Conservation (phyloP, 2,113 vertebrate genomes). For the Ceyx margarethae region DNA sequence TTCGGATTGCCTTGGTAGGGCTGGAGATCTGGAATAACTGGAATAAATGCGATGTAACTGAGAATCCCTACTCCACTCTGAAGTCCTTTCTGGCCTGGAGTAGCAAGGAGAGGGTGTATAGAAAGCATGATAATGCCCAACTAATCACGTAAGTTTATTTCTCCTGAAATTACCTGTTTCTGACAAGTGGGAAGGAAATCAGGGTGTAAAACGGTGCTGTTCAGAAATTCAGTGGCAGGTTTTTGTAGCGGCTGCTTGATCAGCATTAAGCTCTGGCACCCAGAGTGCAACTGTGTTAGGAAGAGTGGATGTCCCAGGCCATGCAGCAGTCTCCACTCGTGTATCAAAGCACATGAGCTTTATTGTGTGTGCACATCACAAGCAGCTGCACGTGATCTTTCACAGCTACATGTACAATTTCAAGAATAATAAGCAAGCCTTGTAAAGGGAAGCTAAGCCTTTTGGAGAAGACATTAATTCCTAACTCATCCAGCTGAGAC, state of each 20-base stretch:
- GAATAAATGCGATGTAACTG: slow-evolving; percentile 82
- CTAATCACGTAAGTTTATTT: slow-evolving; percentile 86
- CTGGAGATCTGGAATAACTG: slow-evolving; percentile 90
- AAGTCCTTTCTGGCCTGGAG: slow-evolving; percentile 92
- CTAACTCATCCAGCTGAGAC: neutral
- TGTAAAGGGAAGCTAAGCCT: neutral
- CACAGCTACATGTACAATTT: neutral
- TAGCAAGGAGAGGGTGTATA: slow-evolving; percentile 80
- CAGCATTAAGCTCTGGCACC: neutral
- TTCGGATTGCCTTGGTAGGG: slow-evolving; percentile 91
- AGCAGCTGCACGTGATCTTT: neutral
- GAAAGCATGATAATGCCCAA: slow-evolving; percentile 95
- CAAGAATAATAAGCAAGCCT: neutral
- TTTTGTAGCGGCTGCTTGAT: neutral
- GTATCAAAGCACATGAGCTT: neutral
- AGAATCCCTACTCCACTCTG: slow-evolving; percentile 91
- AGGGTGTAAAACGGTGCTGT: no score
- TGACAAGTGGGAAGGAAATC: neutral
- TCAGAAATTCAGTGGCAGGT: neutral
- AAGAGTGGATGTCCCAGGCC: neutral
- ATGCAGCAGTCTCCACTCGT: neutral
- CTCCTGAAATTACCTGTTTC: neutral
- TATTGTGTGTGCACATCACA: neutral
- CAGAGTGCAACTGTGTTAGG: neutral
- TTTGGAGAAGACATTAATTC: neutral